Conservation (phyloP, 2,888 invertebrate genomes). For the Hartigia nigra region DNA sequence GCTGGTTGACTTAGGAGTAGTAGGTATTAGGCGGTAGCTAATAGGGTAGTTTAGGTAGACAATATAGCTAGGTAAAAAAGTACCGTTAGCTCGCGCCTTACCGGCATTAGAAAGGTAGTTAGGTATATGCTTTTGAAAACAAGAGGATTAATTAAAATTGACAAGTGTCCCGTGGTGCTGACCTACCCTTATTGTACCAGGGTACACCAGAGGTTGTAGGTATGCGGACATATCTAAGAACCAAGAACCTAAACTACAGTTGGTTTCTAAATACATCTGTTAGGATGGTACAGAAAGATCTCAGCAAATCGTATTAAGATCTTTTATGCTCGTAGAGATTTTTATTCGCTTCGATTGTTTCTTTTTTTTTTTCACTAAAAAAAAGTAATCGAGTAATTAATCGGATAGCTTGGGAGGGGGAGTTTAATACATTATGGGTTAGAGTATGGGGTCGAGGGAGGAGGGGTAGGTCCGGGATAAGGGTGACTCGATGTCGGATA, state of each 20-base stretch:
- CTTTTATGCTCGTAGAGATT: not conserved
- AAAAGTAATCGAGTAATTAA: not conserved
- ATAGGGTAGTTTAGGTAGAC: constrained; percentile 22
- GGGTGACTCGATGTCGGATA: not conserved
- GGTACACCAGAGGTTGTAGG: not conserved
- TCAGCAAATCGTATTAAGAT: not conserved
- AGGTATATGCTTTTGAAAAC: not conserved
- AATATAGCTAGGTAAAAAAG: not conserved
- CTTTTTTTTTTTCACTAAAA: not conserved
- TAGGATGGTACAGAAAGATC: not conserved
- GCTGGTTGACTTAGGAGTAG: constrained; percentile 27
- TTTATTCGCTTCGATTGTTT: not conserved
- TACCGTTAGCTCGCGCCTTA: not conserved
- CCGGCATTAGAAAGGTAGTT: not conserved
- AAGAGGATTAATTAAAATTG: not conserved
- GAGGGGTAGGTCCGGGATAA: not conserved
- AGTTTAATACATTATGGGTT: not conserved
- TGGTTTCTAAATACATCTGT: not conserved
- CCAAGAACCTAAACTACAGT: not conserved
- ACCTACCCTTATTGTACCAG: not conserved
- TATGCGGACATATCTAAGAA: not conserved
- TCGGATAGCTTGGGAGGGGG: not conserved
- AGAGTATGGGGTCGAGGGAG: not conserved
- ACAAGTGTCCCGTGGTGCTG: not conserved
- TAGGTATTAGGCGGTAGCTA: constrained; percentile 18